Conservation (phyloP, 92 coral and sea anemone genomes). For the Montipora capitata region DNA sequence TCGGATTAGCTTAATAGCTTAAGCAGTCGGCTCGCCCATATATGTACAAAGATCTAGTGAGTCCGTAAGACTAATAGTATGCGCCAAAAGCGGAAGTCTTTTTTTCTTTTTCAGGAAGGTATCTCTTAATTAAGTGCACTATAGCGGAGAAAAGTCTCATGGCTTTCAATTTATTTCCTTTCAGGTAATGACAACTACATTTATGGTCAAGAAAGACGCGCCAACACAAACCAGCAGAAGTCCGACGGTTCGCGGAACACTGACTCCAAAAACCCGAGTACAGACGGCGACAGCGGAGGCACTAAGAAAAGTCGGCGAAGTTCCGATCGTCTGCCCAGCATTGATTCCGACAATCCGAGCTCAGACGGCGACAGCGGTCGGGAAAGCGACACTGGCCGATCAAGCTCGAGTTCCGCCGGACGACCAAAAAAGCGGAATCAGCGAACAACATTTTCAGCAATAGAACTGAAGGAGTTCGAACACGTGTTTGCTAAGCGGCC, state of each 20-base stretch:
- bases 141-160: neutral
- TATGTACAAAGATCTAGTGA: too few relatives aligned
- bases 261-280: slow-evolving; percentile 35
- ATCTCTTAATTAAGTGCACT: too few relatives aligned
- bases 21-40: too few relatives aligned
- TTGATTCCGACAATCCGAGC: slow-evolving; percentile 45
- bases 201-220: neutral
- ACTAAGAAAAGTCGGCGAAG: too few relatives aligned
- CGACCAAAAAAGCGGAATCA: slow-evolving; percentile 31
- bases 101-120: too few relatives aligned
- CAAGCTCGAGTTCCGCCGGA: slow-evolving; percentile 11
- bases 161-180: neutral
- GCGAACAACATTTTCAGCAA: slow-evolving; percentile 45
- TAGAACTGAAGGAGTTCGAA: slow-evolving; percentile 36
- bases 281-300: slow-evolving; percentile 17
- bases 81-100: too few relatives aligned
- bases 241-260: slow-evolving; percentile 26
- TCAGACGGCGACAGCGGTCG: slow-evolving; percentile 42
- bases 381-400: slow-evolving; percentile 41
- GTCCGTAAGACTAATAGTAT: too few relatives aligned
- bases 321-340: neutral
- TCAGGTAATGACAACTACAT: neutral
- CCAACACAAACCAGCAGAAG: neutral
- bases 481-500: slow-evolving; percentile 43
- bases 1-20: too few relatives aligned